phyloP scores from a whole-genome alignment of 2,113 vertebrate species.

The Hyla sarda region DNA sequence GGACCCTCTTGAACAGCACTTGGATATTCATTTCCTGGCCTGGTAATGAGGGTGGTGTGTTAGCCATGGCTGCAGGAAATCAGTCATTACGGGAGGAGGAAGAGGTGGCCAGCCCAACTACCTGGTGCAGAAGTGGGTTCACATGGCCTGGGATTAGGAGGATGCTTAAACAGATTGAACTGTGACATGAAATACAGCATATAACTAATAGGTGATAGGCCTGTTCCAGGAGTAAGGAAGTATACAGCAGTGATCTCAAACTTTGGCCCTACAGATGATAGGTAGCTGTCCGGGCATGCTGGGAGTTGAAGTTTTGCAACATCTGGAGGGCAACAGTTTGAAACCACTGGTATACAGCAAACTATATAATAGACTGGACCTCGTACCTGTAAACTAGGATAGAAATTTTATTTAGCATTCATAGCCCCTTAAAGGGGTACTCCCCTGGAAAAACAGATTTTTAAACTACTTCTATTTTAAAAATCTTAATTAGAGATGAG shows the following conservation, averaged over 20 bases:
- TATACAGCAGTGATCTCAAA: no score
- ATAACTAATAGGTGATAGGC: neutral
- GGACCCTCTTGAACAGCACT: constrained; percentile 35
- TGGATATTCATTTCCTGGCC: constrained; percentile 48
- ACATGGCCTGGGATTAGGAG: neutral
- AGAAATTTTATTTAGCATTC: no score
- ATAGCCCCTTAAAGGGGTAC: no score
- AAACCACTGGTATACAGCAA: no score
- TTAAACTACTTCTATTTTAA: no score
- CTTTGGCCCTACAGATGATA: no score
- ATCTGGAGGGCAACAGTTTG: no score
- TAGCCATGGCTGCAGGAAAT: constrained; percentile 52
- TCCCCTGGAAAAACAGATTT: no score
- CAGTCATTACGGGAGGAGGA: constrained; percentile 44
- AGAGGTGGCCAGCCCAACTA: constrained; percentile 15
- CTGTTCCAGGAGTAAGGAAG: neutral
- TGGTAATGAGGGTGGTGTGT: constrained; percentile 48
- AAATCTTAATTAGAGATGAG: no score
- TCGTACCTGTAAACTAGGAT: neutral
- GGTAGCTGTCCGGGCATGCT: no score
- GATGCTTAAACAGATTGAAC: neutral
- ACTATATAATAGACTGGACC: neutral
- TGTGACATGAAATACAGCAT: neutral
- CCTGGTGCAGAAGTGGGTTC: constrained; percentile 13
- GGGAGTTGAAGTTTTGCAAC: no score